A percentile compares a stretch with the other conserved stretches of the same genome.
These are phyloP conservation scores for Melipona beecheii DNA, from an alignment of 2,888 invertebrate species.

Conservation along the genomic window DNA sequence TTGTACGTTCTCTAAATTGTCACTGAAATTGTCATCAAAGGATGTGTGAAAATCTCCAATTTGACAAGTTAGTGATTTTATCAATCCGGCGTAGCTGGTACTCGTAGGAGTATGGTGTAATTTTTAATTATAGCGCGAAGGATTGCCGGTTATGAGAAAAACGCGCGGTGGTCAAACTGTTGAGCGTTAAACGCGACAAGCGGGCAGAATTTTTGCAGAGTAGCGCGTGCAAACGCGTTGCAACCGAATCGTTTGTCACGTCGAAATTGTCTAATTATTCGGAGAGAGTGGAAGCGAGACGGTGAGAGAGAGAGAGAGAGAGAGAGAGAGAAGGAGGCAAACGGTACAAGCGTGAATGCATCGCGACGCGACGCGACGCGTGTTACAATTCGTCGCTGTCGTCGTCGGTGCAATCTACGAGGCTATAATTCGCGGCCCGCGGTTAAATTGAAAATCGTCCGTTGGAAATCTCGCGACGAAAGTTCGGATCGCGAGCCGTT, in stretches of 20 bases:
- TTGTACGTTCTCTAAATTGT: too few relatives aligned
- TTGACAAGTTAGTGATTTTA: too few relatives aligned
- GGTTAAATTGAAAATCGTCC: slow-evolving; percentile 59
- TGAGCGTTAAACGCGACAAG: slow-evolving; percentile 19
- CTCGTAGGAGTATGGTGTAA: too few relatives aligned
- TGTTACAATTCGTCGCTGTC: slow-evolving; percentile 58
- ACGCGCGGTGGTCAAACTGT: background rate
- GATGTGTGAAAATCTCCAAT: too few relatives aligned
- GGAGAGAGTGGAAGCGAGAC: background rate
- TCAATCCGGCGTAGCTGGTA: too few relatives aligned
- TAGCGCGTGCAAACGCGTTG: slow-evolving; percentile 18
- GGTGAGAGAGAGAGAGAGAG: background rate
- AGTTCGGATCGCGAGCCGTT: slow-evolving; percentile 17
- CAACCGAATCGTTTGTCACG: slow-evolving; percentile 52
- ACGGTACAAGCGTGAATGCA: slow-evolving; percentile 47
- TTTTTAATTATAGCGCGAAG: too few relatives aligned
- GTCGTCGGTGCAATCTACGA: slow-evolving; percentile 58
- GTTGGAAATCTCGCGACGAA: slow-evolving; percentile 8
- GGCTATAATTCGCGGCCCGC: slow-evolving; percentile 53
- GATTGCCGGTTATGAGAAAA: too few relatives aligned
- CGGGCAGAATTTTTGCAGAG: slow-evolving; percentile 40
- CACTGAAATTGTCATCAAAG: too few relatives aligned
- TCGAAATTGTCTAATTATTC: slow-evolving; percentile 60
- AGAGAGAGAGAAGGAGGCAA: background rate
- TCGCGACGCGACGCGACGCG: slow-evolving; percentile 40